Evolutionary conservation across 2,113 vertebrate genomes (phyloP), one percentile per base, ranked within the genome.

Genomic region (Rhinogobius similis): DNA sequence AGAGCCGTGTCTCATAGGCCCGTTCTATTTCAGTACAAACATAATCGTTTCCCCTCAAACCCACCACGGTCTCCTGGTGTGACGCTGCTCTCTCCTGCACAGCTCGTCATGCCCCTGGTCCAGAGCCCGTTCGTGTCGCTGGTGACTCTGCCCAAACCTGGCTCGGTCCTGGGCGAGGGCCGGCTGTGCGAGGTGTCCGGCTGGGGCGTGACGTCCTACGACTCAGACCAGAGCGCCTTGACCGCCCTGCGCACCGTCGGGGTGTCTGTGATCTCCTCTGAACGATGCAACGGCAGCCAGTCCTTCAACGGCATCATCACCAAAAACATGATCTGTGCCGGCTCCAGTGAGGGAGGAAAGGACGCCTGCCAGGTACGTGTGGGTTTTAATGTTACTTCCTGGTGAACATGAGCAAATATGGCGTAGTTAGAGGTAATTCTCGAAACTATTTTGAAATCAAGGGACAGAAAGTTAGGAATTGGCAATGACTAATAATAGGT

Each of bases 251-350:
- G 81, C 41, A 90, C 88, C 7, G 91, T 93, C 24, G 82, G 65
- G 7, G 86, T 94, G 32, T 92, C 93, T 62, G 88, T 94, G 61
- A 80, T 94, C 20, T 90, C 92, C 7, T 58, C 75, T 0, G 63
- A 79, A 11, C 78, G 76, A 63, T 94, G 93, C 43, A 94, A 94
- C 86, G 80, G 89, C 90, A 93, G 89, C 0, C 46, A 82, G 27
- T 93, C 90, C 2, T 93, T 93, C 20, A 82, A 87, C 0, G 93
- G 93, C 13, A 92, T 92, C 82, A 93, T 94, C 82, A 94, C 92
- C 12, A 58, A 67, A 56, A 93, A 91, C 77, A 94, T 94, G 94
- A 92, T 94, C 80, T 94, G 93, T 12, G 92, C 94, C 0, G 93
- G 92, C 8, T 83, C 83, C 85, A 81, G 32, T 5, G 65, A 78